These are phyloP conservation scores for Drosophila truncata DNA, from an alignment of 1,140 invertebrate species.

Conservation along the genomic window DNA sequence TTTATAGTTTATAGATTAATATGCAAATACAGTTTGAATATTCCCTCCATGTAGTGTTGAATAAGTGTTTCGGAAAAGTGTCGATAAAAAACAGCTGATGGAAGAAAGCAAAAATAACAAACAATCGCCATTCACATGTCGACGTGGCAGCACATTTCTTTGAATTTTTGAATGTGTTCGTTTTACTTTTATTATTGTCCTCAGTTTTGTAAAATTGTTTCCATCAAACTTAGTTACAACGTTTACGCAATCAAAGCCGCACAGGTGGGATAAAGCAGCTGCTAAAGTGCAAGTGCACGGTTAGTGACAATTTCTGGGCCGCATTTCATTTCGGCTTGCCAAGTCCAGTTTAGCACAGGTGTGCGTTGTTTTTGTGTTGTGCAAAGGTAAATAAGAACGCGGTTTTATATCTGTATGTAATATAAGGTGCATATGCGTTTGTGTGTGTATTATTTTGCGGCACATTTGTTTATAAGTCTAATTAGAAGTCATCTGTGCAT, in stretches of 20 bases:
- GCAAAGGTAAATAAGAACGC: slow-evolving; percentile 32
- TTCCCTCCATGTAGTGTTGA: slow-evolving; percentile 5
- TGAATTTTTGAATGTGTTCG: slow-evolving; percentile 58
- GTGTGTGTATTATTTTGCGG: slow-evolving; percentile 9
- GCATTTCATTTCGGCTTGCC: slow-evolving; percentile 1
- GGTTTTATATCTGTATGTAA: background rate
- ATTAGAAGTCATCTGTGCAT: slow-evolving; percentile 76
- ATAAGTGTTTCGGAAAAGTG: background rate
- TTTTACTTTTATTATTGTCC: slow-evolving; percentile 23
- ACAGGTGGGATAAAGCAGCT: background rate
- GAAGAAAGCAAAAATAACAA: background rate
- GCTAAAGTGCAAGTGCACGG: background rate
- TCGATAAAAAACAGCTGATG: slow-evolving; percentile 2
- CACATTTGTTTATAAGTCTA: slow-evolving; percentile 50
- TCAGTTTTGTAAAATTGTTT: slow-evolving; percentile 2
- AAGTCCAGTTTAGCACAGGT: slow-evolving; percentile 38
- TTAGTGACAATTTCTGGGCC: background rate
- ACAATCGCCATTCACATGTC: slow-evolving; percentile 50
- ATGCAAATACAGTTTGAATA: background rate
- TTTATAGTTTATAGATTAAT: too few relatives aligned
- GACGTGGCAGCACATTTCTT: slow-evolving; percentile 19
- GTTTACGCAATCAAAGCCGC: slow-evolving; percentile 3
- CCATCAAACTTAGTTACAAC: slow-evolving; percentile 11
- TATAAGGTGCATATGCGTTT: background rate
- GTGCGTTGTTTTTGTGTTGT: slow-evolving; percentile 20